These are phyloP conservation scores for Rallus limicola DNA, from an alignment of 2,113 vertebrate species.

Conservation along the genomic window DNA sequence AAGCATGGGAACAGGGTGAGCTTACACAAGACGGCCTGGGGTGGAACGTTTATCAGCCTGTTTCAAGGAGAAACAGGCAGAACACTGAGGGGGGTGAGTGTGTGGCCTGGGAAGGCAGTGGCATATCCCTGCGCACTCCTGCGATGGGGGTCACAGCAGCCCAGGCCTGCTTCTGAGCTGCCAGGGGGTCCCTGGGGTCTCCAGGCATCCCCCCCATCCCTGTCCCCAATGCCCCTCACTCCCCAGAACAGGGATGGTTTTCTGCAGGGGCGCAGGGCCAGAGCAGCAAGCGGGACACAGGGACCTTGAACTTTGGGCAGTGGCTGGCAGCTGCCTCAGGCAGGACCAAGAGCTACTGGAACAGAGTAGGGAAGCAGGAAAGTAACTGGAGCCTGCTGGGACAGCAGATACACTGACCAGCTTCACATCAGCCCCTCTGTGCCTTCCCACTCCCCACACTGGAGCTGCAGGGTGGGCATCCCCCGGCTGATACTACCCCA, in stretches of 20 bases:
- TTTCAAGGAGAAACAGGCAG: background rate
- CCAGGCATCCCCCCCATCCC: background rate
- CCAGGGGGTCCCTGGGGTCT: too few relatives aligned
- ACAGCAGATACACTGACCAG: fast-evolving
- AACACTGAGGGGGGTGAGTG: background rate
- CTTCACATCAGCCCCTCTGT: fast-evolving
- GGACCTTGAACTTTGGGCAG: background rate
- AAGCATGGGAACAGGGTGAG: background rate
- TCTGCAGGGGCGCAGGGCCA: background rate
- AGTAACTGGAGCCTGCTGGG: too few relatives aligned
- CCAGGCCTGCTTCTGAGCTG: background rate
- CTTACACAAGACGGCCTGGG: fast-evolving
- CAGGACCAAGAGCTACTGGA: background rate
- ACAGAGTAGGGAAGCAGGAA: fast-evolving
- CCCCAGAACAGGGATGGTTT: fast-evolving
- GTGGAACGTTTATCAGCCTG: conserved; percentile 33
- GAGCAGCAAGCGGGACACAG: fast-evolving
- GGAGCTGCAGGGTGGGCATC: background rate
- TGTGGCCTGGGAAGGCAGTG: background rate
- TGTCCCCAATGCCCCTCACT: fast-evolving
- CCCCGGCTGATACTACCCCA: background rate
- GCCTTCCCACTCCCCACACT: fast-evolving
- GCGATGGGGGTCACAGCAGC: fast-evolving
- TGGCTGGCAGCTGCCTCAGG: background rate
- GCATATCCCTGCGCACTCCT: fast-evolving